phyloP scores from a whole-genome alignment of 1,140 invertebrate species.

The Cyrtorhinus lividipennis region DNA sequence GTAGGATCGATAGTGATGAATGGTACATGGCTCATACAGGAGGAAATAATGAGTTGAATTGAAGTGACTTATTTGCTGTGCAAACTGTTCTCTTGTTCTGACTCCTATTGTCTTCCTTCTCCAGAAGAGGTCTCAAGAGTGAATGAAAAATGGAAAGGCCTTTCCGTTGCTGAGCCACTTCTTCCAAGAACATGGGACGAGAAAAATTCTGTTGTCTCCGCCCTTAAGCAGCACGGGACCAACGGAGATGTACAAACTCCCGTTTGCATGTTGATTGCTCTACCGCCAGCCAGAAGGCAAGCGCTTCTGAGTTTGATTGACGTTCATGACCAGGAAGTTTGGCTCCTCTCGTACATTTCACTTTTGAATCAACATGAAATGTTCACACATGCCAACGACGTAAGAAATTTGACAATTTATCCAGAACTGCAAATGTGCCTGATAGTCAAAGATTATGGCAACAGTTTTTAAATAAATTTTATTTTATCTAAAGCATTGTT shows the following conservation, averaged over 20 bases:
- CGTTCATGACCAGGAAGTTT: constrained; percentile 67
- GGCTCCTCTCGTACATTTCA: constrained; percentile 79
- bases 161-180: not conserved
- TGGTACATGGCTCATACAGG: no score
- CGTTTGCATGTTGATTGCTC: constrained; percentile 60
- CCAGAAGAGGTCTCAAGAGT: not conserved
- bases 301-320: constrained; percentile 29
- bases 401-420: no score
- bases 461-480: no score
- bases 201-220: constrained; percentile 50
- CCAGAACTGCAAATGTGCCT: no score
- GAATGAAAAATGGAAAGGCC: constrained; percentile 3
- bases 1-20: no score
- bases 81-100: not conserved
- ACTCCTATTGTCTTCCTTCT: not conserved
- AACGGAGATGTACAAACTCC: constrained; percentile 81
- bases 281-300: constrained; percentile 55
- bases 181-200: constrained; percentile 43
- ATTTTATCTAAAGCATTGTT: no score
- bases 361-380: constrained; percentile 61
- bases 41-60: no score
- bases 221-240: constrained; percentile 60
- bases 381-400: constrained; percentile 62
- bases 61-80: no score
- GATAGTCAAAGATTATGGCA: no score